Evolutionary conservation across 2,113 vertebrate species (phyloP).

Genomic region (Plotosus lineatus): DNA sequence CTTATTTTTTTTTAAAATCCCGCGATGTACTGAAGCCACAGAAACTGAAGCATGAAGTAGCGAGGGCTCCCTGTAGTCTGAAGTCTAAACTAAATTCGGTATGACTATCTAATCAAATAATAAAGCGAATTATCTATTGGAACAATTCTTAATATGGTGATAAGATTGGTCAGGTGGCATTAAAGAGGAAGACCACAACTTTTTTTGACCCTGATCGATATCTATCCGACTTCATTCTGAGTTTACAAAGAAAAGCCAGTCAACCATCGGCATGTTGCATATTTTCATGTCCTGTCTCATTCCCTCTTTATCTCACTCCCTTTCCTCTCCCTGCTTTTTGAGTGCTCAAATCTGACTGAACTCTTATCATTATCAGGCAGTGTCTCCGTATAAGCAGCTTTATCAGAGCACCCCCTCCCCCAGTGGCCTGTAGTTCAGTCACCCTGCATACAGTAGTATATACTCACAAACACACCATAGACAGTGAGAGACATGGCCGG

Average conservation of each 20-base stretch:
- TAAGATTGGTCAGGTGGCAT: not conserved
- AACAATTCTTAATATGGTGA: not conserved
- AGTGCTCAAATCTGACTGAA: constrained; percentile 62
- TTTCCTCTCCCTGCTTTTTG: constrained; percentile 67
- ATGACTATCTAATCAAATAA: not conserved
- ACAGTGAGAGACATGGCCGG: too few species aligned
- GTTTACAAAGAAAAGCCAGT: constrained; percentile 10
- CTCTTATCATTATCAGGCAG: constrained; percentile 69
- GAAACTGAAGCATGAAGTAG: too few species aligned
- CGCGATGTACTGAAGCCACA: too few species aligned
- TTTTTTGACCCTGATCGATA: not conserved
- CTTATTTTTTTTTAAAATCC: too few species aligned
- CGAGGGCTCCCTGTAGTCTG: too few species aligned
- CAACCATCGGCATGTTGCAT: not conserved
- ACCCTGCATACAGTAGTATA: constrained; percentile 53
- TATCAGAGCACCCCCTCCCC: constrained; percentile 62
- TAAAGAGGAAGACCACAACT: not conserved
- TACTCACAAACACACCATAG: constrained; percentile 35
- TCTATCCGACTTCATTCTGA: constrained; percentile 5
- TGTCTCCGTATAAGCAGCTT: constrained; percentile 65
- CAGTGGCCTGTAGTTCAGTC: constrained; percentile 47
- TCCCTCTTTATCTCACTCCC: constrained; percentile 31
- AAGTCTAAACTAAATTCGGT: not conserved
- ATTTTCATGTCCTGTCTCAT: constrained; percentile 37
- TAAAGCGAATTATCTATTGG: not conserved